Base-by-base conservation (phyloP, 2,113 vertebrate species). In the Chaenocephalus aceratus region DNA sequence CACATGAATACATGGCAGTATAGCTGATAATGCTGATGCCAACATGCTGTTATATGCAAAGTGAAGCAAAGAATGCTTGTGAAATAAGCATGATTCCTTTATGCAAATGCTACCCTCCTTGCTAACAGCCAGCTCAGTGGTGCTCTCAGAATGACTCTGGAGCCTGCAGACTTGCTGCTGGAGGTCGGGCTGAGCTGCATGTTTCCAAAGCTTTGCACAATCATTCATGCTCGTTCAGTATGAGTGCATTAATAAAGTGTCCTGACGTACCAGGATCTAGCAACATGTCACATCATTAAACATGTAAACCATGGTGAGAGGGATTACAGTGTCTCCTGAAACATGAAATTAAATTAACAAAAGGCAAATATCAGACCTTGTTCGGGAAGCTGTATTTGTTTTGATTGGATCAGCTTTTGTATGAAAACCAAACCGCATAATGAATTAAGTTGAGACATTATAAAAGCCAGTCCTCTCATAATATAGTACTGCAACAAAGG, bases 201-300 rank as follows among this genome's bases (percentile, higher is more conserved):
- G 51, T 71, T 79, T 72, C 44, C 52, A 64, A 57, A 79, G 26
- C 41, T 23, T 26, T 63, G 23, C 16, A 70, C 58, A 48, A 63
- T 78, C 61, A 77, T 57, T 34, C 49, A 63, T 26, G 18, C 49
- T 56, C 48, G 44, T 34, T 60, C 15, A 62, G 11, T 69, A 18
- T 54, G 30, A 30, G 30, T 56, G 49, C 66, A 70, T 52, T 26
- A 68, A 59, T 54, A 12, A 70, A 62, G 46, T 61, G 10, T 69
- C 48, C 75, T 77, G 30, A 60, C 34, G 16, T 13, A 23, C 26
- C 21, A 62, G 10, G 36, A 45, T 52, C 7, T 18, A 56, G 36
- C 36, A 5, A 30, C 60, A 54, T 26, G 26, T 21, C 48, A 59
- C 52, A 71, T 79, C 66, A 86, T 86, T 68, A 86, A 84, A 86